A percentile compares a stretch with the other conserved stretches of the same genome.
phyloP scores from a whole-genome alignment of 2,113 vertebrate species.

The Puffinus mauretanicus region DNA sequence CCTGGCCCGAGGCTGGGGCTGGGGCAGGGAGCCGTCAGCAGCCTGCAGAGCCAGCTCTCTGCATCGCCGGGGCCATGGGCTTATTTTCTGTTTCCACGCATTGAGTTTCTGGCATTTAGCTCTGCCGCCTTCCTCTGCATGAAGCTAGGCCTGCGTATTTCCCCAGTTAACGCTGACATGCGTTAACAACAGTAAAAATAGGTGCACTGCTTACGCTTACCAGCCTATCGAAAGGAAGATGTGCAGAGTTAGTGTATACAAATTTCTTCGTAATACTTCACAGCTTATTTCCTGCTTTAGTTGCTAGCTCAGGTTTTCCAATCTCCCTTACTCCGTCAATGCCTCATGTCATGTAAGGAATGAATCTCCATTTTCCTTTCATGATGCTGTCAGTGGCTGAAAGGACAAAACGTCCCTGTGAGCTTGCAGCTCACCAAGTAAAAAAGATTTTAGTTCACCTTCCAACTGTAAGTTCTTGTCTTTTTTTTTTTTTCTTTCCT shows the following conservation, averaged over 20 bases:
- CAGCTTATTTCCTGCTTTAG: background rate
- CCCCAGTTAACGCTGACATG: background rate
- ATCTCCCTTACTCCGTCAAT: background rate
- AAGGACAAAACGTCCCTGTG: background rate
- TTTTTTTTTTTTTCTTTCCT: background rate
- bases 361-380: background rate
- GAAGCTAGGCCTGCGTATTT: background rate
- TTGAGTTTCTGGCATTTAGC: background rate
- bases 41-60: background rate
- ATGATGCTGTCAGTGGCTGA: background rate
- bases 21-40: background rate
- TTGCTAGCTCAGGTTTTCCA: background rate
- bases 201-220: background rate
- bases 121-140: background rate
- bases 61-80: background rate
- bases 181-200: background rate
- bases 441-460: background rate
- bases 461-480: background rate
- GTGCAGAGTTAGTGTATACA: background rate
- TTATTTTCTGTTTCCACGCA: background rate
- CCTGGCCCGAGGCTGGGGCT: background rate
- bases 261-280: background rate
- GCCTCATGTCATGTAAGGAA: background rate
- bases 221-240: background rate
- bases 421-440: background rate